Evolutionary conservation across 1,140 invertebrate genomes (phyloP), one percentile per base, ranked within the genome.

Genomic region (Danaus melanippus): DNA sequence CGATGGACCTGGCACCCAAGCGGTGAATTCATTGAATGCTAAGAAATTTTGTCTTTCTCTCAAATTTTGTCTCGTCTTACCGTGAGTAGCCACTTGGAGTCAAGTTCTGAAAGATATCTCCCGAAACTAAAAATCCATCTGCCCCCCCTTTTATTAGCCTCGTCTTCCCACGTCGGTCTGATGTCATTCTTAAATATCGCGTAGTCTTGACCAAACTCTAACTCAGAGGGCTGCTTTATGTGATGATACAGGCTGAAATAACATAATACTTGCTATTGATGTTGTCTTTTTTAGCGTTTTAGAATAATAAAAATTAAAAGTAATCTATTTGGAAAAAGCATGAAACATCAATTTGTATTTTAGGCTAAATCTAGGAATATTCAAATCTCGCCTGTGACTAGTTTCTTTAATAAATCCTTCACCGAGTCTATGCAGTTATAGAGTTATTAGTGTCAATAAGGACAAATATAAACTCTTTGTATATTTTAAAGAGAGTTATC

Each of bases 91-190:
- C 97, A 99, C 69, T 94, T 93, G 67, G 91, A 91, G 85, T 99
- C 96, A 59, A 98, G 84, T 70, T 96, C 92, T 69, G 94, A 89
- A 8, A 49, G 55, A 44, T 49, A 12, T 67, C 92, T 92, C 74
- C 91, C 93, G 41, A 97, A 89, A 69, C 90, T 94, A 58, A 99
- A 92, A 7, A 99, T 84, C 97, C 97, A 99, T 65, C 97, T 89
- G 42, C 97, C 97, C 21, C 97, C 97, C 64, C 90, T 88, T 74
- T 93, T 93, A 62, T 91, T 91, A 42, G 90, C 90, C 11, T 89
- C 88, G 88, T 99, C 97, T 88, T 99, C 98, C 97, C 97, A 99
- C 96, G 97, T 98, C 0, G 97, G 97, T 62, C 92, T 91, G 65
- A 98, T 94, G 12, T 95, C 96, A 79, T 95, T 90, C 89, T 98